Evolutionary conservation across 2,888 invertebrate species (phyloP), one percentile per base, ranked within the genome.

Genomic region (Caenorhabditis afra): DNA sequence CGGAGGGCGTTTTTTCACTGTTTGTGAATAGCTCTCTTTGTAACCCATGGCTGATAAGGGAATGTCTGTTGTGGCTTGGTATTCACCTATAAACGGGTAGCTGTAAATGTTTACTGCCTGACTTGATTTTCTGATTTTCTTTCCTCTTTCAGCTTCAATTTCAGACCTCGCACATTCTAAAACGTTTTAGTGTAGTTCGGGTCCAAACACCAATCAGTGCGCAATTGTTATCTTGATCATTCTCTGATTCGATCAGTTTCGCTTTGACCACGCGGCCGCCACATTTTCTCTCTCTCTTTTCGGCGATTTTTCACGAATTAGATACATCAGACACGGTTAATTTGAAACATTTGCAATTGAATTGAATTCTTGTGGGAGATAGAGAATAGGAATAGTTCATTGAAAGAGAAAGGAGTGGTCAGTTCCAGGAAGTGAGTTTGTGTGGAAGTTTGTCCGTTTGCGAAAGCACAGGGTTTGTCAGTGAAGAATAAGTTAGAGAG

Each of bases 401-500:
- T 53, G 65, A 78, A 35, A n/a, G 58, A 49, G 52, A 29, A 29
- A 39, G 66, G 66, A 66, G 39, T 66, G 66, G 66, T 66, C 66
- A 66, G 57, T 57, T 66, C 66, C 66, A 14, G 29, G 45, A 10
- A 37, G 64, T 64, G 41, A 18, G 14, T 29, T 29, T 29, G 29
- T 29, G 29, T 29, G 29, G 7, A 29, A 10, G 44, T 45, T 45
- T n/a, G 37, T 29, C 14, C n/a, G 44, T 37, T n/a, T 8, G 20
- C 22, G 23, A 58, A 39, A 22, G 41, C n/a, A 45, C 45, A 29
- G 29, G 7, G 29, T 49, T 68, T 70, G 11, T 7, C 3, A 29
- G 29, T 5, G 29, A 29, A 7, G 7, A 29, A 29, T 29, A 29
- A 29, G 7, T 29, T 5, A 29, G 29, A 29, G 29, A 29, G 29